These are phyloP conservation scores for Zosterops hypoxanthus DNA, from an alignment of 2,113 vertebrate species.

Conservation along the genomic window DNA sequence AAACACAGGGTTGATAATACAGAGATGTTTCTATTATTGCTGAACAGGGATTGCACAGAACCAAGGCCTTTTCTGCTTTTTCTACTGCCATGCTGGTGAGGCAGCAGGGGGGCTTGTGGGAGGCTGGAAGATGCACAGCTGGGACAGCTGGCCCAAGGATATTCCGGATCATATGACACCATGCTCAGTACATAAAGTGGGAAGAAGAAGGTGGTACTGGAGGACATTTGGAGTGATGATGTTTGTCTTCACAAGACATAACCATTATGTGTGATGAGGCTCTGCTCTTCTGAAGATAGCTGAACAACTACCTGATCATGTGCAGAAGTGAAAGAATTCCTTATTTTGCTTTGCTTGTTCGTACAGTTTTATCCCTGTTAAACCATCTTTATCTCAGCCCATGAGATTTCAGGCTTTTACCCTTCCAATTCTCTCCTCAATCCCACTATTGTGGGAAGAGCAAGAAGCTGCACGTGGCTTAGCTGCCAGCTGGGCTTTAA, in stretches of 20 bases:
- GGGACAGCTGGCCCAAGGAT: background rate
- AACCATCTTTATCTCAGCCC: background rate
- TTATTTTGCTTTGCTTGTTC: background rate
- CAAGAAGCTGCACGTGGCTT: background rate
- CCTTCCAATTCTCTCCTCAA: background rate
- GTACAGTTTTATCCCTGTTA: background rate
- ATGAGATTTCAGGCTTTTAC: background rate
- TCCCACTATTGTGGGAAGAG: background rate
- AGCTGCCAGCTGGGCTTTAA: background rate
- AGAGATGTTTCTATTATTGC: background rate
- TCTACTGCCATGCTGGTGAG: too few species aligned
- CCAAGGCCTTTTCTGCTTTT: background rate
- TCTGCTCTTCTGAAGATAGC: background rate
- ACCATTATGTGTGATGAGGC: background rate
- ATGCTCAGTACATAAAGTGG: background rate
- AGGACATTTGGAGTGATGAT: background rate
- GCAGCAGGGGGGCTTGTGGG: rapidly evolving
- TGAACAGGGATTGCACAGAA: background rate
- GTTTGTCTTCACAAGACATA: background rate
- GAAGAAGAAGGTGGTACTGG: background rate
- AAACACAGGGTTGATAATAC: background rate
- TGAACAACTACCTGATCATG: background rate
- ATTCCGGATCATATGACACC: background rate
- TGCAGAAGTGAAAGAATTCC: background rate
- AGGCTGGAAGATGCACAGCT: background rate